Conservation (phyloP, 2,888 invertebrate genomes). For the Lumbricus terrestris region DNA sequence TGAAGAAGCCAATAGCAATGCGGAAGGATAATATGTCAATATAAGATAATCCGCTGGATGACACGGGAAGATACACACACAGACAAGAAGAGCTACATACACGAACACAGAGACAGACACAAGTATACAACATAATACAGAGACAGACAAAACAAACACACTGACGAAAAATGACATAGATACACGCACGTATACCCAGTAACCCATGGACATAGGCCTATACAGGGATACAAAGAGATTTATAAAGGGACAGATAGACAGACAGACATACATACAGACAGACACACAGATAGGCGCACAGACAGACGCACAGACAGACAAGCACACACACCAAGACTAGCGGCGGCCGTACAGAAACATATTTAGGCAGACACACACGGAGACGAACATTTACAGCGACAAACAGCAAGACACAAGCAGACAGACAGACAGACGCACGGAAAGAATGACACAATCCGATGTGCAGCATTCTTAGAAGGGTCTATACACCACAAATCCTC, state of each 20-base stretch:
- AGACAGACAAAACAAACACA: not conserved
- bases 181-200: not conserved
- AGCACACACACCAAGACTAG: not conserved
- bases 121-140: not conserved
- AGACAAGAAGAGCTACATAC: not conserved
- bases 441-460: not conserved
- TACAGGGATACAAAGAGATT: not conserved
- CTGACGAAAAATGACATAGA: not conserved
- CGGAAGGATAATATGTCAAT: not conserved
- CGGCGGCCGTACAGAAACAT: not conserved
- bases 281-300: not conserved
- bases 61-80: not conserved
- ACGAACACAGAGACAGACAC: not conserved
- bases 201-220: too few species aligned
- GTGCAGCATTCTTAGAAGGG: too few species aligned
- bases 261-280: not conserved
- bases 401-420: not conserved
- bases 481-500: too few species aligned
- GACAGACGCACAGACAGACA: not conserved
- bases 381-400: not conserved
- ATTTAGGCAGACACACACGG: not conserved
- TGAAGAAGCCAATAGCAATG: not conserved
- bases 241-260: not conserved
- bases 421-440: not conserved
- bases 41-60: not conserved